Evolutionary conservation across 2,797 vertebrate species (phyloP).

Genomic region (Peromyscus nudipes): DNA sequence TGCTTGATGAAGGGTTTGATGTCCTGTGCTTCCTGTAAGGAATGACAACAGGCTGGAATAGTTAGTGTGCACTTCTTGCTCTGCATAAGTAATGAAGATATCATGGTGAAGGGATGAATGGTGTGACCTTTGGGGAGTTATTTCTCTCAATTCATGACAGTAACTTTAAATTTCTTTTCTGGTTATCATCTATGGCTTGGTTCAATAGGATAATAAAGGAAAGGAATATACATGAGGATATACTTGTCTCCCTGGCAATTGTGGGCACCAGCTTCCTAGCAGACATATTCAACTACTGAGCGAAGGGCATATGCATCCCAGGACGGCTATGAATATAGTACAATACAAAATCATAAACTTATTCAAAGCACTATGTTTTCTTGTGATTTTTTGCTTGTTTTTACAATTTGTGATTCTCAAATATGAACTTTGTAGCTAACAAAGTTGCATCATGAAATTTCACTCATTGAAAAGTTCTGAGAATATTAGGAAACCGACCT

Average conservation of each 20-base stretch:
- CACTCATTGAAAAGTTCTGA: neutral
- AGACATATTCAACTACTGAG: neutral
- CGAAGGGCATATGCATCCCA: neutral
- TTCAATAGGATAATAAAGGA: neutral
- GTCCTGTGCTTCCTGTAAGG: neutral
- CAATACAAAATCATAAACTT: neutral
- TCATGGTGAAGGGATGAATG: rapidly evolving
- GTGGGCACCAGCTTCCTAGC: neutral
- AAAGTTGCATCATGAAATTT: neutral
- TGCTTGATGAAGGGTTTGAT: neutral
- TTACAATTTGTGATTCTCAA: neutral
- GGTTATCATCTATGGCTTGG: neutral
- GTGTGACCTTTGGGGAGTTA: no score
- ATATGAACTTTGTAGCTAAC: neutral
- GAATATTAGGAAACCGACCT: neutral
- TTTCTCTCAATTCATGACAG: neutral
- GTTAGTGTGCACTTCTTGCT: neutral
- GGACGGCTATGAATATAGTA: neutral
- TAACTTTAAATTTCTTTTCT: neutral
- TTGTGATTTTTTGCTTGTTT: neutral
- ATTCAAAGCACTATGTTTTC: neutral
- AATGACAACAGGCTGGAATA: neutral
- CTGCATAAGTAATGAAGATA: neutral
- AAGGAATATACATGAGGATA: neutral
- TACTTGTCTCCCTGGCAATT: neutral